Conservation (phyloP, 2,888 invertebrate genomes). For the Pemphredon lugubris region DNA sequence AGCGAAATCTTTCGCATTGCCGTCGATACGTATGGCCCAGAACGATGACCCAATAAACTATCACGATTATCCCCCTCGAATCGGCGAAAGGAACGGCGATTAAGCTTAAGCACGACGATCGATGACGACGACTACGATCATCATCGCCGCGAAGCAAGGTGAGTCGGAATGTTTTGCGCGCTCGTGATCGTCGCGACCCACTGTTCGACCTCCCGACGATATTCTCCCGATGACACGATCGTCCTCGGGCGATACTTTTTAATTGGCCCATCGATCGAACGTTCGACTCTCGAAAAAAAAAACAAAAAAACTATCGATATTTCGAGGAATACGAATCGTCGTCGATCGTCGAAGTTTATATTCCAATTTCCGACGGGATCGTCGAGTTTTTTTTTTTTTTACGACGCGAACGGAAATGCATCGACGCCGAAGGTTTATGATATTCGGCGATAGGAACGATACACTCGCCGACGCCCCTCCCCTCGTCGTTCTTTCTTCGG, state of each 20-base stretch:
- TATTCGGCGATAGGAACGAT: constrained; percentile 8
- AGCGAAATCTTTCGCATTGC: too few relatives aligned
- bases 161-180: constrained; percentile 53
- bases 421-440: constrained; percentile 1
- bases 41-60: constrained; percentile 10
- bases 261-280: constrained; percentile 2
- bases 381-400: too few relatives aligned
- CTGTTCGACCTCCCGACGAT: constrained; percentile 44
- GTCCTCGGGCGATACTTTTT: constrained; percentile 45
- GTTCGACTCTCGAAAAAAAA: not conserved
- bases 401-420: constrained; percentile 9
- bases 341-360: too few relatives aligned
- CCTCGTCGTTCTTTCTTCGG: constrained; percentile 19
- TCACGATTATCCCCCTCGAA: not conserved
- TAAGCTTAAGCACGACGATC: constrained; percentile 1
- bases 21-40: too few relatives aligned
- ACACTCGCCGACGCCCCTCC: constrained; percentile 18
- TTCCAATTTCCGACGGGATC: too few relatives aligned
- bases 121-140: constrained; percentile 26
- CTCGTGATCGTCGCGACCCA: constrained; percentile 48
- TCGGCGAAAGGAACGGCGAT: constrained; percentile 14
- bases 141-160: constrained; percentile 35
- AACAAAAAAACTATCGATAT: too few relatives aligned
- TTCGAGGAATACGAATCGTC: too few relatives aligned
- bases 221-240: constrained; percentile 49